Evolutionary conservation across 2,888 invertebrate genomes (phyloP), one percentile per base, ranked within the genome.

Genomic region (Trypoxylon attenuatum): DNA sequence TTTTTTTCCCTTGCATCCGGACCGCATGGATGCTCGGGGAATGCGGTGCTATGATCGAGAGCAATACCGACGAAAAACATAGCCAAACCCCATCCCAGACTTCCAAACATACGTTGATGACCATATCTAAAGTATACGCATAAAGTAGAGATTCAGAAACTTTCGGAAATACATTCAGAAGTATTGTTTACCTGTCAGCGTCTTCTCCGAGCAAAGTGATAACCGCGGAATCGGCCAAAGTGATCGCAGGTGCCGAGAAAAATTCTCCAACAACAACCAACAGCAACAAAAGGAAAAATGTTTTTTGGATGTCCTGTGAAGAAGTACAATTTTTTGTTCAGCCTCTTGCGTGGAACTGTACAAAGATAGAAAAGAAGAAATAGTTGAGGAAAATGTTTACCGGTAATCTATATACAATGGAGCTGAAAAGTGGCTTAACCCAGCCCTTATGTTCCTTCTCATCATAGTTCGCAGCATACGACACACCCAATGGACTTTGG

Each of bases 51-150:
- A 87, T 98, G 97, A 88, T 99, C 99, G 64, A 99, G 89, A 1
- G 96, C 97, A 79, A 97, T 96, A 61, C 96, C 97, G 62, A 99
- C 97, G 85, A 99, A 94, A 88, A 99, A 99, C 99, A 99, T 99
- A 43, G 99, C 95, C 77, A 99, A 89, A 22, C 97, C 99, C 99
- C 99, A 99, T 42, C 99, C 99, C 57, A 98, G 89, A 15, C 97
- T 98, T 1, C 98, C 98, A 84, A 98, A 99, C 96, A 99, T 98
- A 76, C 99, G 92, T 88, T 99, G 99, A 82, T 97, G 95, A 0
- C 98, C 98, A 86, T 99, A 96, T 76, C 94, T 89, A 71, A 13
- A 5, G 13, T 16, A 16, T 15, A 29, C 1, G 23, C 5, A 19
- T 5, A 2, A 52, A 41, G 13, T 13, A 33, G 29, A 2, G 39